Evolutionary conservation across 2,888 invertebrate genomes (phyloP), one percentile per base, ranked within the genome.

Genomic region (Limenitis camilla): DNA sequence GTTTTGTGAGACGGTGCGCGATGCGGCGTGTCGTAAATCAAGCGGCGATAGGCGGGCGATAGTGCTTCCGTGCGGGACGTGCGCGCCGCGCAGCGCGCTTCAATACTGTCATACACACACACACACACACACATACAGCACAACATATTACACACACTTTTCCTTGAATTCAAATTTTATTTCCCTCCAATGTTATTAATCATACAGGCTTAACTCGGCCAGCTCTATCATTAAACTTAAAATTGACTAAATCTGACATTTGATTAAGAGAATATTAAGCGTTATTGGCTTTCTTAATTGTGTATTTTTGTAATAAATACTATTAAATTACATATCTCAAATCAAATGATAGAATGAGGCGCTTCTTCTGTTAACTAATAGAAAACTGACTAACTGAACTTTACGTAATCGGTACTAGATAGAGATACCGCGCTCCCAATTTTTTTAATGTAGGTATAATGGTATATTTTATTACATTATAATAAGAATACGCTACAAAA

Each of bases 191-290:
- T 65, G 52, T 71, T 60, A 85, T 86, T 78, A 79, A 83, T 86
- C 82, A 84, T 66, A 61, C 53, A 56, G 72, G 79, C 77, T 85
- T 83, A 84, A 69, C 74, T 69, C 72, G 62, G 68, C 71, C 69
- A 74, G 72, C 71, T 71, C 76, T 78, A 78, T 81, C 76, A 82
- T 81, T 83, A 81, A 72, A 78, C 71, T 68, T 73, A 80, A 82
- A 81, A 73, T 78, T 81, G 71, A 76, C 78, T 74, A 83, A 83
- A 85, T 85, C 86, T 71, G 84, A 86, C 84, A 62, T 81, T 81
- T 81, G 82, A 84, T 82, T 83, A 81, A 85, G 79, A 80, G 77
- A 80, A 78, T 70, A 72, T 68, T 67, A 63, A 61, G 65, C 65
- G 66, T 69, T 69, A 69, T 72, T 71, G 65, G 65, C 55, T 69